These are phyloP conservation scores for Cossypha heuglini DNA, from an alignment of 2,797 vertebrate species.

Conservation along the genomic window DNA sequence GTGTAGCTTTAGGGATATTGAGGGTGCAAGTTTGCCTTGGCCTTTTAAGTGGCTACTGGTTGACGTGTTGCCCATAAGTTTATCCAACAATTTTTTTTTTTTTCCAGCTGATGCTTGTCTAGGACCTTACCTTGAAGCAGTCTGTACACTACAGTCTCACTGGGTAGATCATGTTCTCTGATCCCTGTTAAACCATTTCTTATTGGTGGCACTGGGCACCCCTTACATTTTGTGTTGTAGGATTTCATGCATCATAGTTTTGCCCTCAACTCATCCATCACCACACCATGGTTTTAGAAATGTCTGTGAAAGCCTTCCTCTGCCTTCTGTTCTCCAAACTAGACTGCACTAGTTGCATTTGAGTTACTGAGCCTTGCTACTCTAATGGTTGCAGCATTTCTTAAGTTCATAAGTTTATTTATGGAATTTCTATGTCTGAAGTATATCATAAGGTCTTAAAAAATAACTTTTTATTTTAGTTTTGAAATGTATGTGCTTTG, in stretches of 20 bases:
- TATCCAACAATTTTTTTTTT: not conserved
- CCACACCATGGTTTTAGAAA: not conserved
- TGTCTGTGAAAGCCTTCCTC: not conserved
- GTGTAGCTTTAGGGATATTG: not conserved
- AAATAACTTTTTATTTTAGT: not conserved
- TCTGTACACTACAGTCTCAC: not conserved
- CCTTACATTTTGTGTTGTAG: not conserved
- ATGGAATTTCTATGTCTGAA: not conserved
- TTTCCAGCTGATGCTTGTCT: not conserved
- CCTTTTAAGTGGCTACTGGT: not conserved
- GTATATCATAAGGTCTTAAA: not conserved
- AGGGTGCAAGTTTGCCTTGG: not conserved
- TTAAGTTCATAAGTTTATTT: not conserved
- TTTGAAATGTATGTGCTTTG: not conserved
- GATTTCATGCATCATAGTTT: not conserved
- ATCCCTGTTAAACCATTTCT: not conserved
- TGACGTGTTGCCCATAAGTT: not conserved
- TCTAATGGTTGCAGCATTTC: not conserved
- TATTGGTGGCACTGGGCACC: not conserved
- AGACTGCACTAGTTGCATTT: not conserved
- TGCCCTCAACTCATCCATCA: not conserved
- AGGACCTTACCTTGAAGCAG: not conserved
- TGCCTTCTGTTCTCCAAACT: not conserved
- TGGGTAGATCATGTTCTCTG: not conserved
- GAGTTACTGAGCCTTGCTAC: not conserved